Evolutionary conservation across 2,797 vertebrate genomes (phyloP).

Genomic region (Sphaeramia orbicularis): DNA sequence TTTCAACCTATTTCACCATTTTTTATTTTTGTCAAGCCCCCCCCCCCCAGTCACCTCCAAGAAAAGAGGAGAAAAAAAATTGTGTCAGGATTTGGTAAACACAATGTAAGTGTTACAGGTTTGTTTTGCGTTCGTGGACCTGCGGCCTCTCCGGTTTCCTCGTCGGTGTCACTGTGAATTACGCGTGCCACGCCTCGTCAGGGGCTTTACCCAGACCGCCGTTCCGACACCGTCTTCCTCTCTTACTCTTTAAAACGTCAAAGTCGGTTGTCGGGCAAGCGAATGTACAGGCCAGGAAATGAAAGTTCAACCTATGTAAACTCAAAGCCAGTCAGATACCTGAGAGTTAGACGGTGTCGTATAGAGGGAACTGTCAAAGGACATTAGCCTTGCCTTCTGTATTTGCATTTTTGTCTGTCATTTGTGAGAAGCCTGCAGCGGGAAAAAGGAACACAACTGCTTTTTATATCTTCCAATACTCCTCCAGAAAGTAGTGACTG

Average conservation of each 20-base stretch:
- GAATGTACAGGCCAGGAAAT: conserved; percentile 76
- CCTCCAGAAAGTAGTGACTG: conserved; percentile 30
- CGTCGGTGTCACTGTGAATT: conserved; percentile 82
- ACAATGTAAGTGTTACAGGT: conserved; percentile 51
- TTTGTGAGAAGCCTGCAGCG: conserved; percentile 34
- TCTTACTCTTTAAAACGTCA: conserved; percentile 73
- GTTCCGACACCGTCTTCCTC: conserved; percentile 72
- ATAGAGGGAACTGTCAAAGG: conserved; percentile 74
- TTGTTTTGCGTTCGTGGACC: conserved; percentile 72
- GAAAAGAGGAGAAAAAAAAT: conserved; percentile 36
- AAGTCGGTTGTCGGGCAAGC: conserved; percentile 64
- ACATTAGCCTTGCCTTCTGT: conserved; percentile 66
- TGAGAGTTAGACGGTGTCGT: conserved; percentile 78
- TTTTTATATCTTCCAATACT: conserved; percentile 62
- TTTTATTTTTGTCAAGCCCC: too few species aligned
- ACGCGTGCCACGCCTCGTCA: conserved; percentile 58
- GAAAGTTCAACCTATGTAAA: conserved; percentile 82
- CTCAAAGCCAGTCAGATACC: conserved; percentile 68
- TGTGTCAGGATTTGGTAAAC: conserved; percentile 55
- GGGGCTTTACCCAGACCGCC: conserved; percentile 66
- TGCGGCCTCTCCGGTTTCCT: conserved; percentile 68
- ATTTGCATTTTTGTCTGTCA: conserved; percentile 62
- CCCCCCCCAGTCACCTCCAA: conserved; percentile 3
- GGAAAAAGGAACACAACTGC: conserved; percentile 53
- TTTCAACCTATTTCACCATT: conserved; percentile 71